Percentiles rank a stretch among this genome's conserved stretches.
phyloP scores from a whole-genome alignment of 2,113 vertebrate genomes.

The Microcebus jonahi region DNA sequence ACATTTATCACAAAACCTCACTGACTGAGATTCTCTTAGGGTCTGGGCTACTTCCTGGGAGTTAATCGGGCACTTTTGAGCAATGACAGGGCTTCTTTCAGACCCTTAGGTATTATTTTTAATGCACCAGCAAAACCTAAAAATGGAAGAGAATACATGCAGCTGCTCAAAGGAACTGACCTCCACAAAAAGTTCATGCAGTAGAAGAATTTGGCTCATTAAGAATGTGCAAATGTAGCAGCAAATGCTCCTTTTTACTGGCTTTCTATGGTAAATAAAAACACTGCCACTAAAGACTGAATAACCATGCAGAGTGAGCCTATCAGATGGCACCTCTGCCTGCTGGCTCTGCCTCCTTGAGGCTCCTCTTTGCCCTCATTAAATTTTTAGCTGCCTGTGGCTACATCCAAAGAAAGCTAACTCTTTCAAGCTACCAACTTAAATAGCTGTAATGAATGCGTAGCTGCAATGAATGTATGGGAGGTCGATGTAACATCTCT shows the following conservation, averaged over 20 bases:
- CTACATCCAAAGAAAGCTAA: slow-evolving; percentile 37
- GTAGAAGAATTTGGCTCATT: slow-evolving; percentile 41
- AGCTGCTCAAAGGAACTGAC: slow-evolving; percentile 15
- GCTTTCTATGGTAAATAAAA: background rate
- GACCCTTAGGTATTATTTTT: slow-evolving; percentile 11
- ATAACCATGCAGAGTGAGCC: background rate
- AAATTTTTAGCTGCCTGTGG: background rate
- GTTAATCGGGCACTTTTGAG: background rate
- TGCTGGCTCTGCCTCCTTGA: background rate
- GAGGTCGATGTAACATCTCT: background rate
- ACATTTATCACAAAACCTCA: slow-evolving; percentile 42
- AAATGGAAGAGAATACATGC: slow-evolving; percentile 48
- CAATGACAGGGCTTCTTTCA: slow-evolving; percentile 36
- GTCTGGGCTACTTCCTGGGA: background rate
- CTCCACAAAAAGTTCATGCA: background rate
- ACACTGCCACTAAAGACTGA: background rate
- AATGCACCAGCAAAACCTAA: slow-evolving; percentile 47
- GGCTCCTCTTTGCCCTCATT: slow-evolving; percentile 33
- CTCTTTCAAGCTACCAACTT: slow-evolving; percentile 43
- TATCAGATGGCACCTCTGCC: background rate
- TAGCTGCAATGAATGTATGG: background rate
- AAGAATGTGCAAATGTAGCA: slow-evolving; percentile 31
- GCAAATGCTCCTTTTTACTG: slow-evolving; percentile 56
- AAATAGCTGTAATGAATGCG: background rate
- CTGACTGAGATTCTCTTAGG: background rate